Evolutionary conservation across 2,797 vertebrate species (phyloP).

Genomic region (Pogoniulus pusillus): DNA sequence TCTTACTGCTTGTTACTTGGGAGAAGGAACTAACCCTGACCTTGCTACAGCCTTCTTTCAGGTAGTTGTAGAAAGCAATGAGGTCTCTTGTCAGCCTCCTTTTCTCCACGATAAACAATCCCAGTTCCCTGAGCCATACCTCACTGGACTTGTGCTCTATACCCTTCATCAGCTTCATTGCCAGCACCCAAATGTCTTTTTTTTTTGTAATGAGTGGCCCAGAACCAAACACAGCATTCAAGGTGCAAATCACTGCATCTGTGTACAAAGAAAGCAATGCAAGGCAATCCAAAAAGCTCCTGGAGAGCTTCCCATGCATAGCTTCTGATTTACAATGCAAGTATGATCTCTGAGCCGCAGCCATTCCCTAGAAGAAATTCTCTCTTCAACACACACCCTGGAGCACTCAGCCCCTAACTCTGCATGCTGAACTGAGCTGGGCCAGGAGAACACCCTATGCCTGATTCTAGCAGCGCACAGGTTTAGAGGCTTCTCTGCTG

Average conservation of each 20-base stretch:
- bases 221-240: fast-evolving
- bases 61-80: not conserved
- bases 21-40: not conserved
- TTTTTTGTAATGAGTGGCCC: not conserved
- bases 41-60: not conserved
- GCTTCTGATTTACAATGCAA: not conserved
- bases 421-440: fast-evolving
- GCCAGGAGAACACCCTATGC: not conserved
- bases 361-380: not conserved
- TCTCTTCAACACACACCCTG: not conserved
- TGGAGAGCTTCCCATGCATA: not conserved
- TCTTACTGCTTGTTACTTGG: not conserved
- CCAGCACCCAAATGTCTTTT: no score
- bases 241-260: not conserved
- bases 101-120: not conserved
- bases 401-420: not conserved
- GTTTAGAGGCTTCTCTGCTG: not conserved
- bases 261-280: not conserved
- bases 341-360: not conserved
- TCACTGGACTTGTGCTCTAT: not conserved
- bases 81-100: not conserved
- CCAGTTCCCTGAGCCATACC: not conserved
- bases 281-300: not conserved
- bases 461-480: not conserved
- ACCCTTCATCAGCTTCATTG: not conserved